phyloP scores from a whole-genome alignment of 2,888 invertebrate species.

The Pollenia amentaria region DNA sequence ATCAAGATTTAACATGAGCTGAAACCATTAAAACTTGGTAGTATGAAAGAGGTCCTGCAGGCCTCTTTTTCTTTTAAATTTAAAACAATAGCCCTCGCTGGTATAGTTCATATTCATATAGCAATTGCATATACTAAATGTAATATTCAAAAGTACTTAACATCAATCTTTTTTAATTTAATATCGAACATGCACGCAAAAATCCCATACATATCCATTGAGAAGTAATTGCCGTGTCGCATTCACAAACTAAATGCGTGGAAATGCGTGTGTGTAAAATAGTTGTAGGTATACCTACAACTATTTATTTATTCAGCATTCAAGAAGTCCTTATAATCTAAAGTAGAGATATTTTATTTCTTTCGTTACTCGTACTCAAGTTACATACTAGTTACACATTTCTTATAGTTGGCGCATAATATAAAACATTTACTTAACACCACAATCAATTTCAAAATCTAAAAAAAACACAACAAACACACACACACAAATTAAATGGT shows the following conservation, averaged over 20 bases:
- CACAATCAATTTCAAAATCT: conserved; percentile 48
- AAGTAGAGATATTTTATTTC: conserved; percentile 60
- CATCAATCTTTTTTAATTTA: conserved; percentile 50
- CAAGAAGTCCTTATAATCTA: conserved; percentile 58
- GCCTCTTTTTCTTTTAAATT: too few relatives aligned
- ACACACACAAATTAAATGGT: conserved; percentile 12
- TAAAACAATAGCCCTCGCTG: too few relatives aligned
- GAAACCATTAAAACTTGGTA: too few relatives aligned
- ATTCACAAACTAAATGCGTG: neutral
- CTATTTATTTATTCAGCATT: conserved; percentile 18
- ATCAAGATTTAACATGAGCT: too few relatives aligned
- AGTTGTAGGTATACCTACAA: neutral
- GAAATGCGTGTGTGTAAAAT: neutral
- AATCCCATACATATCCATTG: conserved; percentile 51
- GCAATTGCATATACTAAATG: too few relatives aligned
- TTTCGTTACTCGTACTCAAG: neutral
- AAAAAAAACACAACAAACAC: neutral
- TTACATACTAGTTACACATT: conserved; percentile 18
- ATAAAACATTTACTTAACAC: conserved; percentile 61
- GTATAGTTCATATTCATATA: too few relatives aligned
- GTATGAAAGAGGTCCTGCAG: too few relatives aligned
- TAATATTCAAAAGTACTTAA: conserved; percentile 33
- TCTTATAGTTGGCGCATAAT: conserved; percentile 61
- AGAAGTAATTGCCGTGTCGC: conserved; percentile 20
- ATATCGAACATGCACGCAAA: conserved; percentile 64